These are phyloP conservation scores for Petrolisthes cinctipes DNA, from an alignment of 2,888 invertebrate genomes.

Conservation along the genomic window DNA sequence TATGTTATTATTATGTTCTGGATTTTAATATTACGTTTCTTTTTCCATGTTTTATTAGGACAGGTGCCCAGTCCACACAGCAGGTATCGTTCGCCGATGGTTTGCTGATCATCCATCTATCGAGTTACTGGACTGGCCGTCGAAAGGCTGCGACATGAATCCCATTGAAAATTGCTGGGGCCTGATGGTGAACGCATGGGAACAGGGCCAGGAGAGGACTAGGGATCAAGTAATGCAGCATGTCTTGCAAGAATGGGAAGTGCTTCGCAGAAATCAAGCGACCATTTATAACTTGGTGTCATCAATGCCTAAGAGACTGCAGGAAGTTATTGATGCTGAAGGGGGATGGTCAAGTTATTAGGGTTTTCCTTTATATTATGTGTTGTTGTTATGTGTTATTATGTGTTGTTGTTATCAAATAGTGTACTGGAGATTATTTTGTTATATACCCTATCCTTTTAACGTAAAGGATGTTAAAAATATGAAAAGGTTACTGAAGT, in stretches of 20 bases:
- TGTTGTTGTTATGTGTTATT: too few relatives aligned
- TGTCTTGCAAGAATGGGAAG: slow-evolving; percentile 3
- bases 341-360: background rate
- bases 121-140: background rate
- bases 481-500: too few relatives aligned
- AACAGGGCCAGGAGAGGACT: background rate
- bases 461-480: too few relatives aligned
- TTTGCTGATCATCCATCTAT: background rate
- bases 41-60: background rate
- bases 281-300: background rate
- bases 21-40: background rate
- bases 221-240: background rate
- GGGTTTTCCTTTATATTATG: background rate
- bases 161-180: background rate
- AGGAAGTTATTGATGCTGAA: background rate
- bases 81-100: slow-evolving; percentile 3
- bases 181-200: background rate
- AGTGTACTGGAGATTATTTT: too few relatives aligned
- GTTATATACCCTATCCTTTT: too few relatives aligned
- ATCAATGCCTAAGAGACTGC: background rate
- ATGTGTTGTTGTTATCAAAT: too few relatives aligned
- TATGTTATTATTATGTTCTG: background rate
- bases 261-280: background rate
- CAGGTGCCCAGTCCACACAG: background rate
- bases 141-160: background rate